A percentile compares a stretch with the other conserved stretches of the same genome.
Evolutionary conservation across 2,888 invertebrate genomes (phyloP).

Genomic region (Xiphydria camelus): DNA sequence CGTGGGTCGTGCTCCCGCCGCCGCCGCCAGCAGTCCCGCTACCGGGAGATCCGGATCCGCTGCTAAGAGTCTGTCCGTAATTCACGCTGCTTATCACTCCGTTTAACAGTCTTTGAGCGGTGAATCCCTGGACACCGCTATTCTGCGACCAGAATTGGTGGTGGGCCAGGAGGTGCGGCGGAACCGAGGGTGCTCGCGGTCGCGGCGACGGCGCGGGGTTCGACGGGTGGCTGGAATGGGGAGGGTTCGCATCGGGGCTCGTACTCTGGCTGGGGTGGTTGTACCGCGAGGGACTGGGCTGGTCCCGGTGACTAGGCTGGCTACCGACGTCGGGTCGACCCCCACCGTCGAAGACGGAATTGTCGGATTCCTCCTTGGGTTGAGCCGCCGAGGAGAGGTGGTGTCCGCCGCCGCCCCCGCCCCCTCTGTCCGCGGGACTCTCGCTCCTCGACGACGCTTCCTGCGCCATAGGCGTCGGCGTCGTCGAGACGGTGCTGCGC

Average conservation of each 20-base stretch:
- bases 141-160: constrained; percentile 57
- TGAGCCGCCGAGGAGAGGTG: constrained; percentile 43
- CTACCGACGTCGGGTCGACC: constrained; percentile 24
- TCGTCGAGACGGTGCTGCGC: constrained; percentile 50
- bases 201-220: constrained; percentile 43
- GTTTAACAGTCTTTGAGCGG: constrained; percentile 53
- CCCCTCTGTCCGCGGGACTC: constrained; percentile 42
- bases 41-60: constrained; percentile 24
- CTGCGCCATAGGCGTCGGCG: constrained; percentile 51
- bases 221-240: constrained; percentile 26
- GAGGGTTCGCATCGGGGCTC: constrained; percentile 44
- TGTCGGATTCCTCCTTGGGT: constrained; percentile 59
- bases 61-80: constrained; percentile 49
- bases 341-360: constrained; percentile 63
- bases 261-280: constrained; percentile 46
- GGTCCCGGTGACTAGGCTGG: constrained; percentile 33
- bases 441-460: constrained; percentile 42
- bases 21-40: constrained; percentile 15
- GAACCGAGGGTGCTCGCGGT: constrained; percentile 60
- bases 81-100: constrained; percentile 53
- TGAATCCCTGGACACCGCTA: constrained; percentile 50
- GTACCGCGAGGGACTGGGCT: constrained; percentile 54
- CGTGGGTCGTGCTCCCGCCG: constrained; percentile 19
- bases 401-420: too few relatives aligned
- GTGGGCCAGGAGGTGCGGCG: constrained; percentile 60